Evolutionary conservation across 1,140 invertebrate genomes (phyloP).

Genomic region (Papilio machaon): DNA sequence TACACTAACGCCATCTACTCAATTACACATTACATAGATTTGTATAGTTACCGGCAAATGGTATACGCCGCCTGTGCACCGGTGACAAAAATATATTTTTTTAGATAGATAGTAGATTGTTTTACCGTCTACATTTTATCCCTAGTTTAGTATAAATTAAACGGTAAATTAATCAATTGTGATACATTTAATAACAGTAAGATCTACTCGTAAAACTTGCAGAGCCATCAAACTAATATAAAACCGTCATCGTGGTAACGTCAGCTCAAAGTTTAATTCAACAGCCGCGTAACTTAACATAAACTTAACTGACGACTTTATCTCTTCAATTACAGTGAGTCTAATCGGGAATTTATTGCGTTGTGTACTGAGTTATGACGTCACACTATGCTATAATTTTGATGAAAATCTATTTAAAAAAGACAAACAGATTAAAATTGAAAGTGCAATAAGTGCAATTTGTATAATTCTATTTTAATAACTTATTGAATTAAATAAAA

Average conservation of each 20-base stretch:
- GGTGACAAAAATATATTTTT: too few species aligned
- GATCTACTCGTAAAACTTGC: conserved; percentile 14
- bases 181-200: neutral
- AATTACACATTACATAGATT: neutral
- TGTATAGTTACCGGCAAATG: neutral
- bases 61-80: too few species aligned
- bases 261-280: conserved; percentile 19
- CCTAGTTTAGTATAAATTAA: neutral
- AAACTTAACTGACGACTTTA: conserved; percentile 5
- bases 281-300: neutral
- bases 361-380: neutral
- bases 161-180: neutral
- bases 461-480: neutral
- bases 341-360: neutral
- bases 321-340: neutral
- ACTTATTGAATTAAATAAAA: neutral
- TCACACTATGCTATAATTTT: neutral
- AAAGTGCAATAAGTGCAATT: too few species aligned
- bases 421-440: too few species aligned
- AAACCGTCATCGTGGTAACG: neutral
- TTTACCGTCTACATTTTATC: neutral
- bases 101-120: too few species aligned
- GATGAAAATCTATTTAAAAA: neutral
- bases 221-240: neutral
- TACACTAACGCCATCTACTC: conserved; percentile 9